phyloP scores from a whole-genome alignment of 2,888 invertebrate genomes.

The Limnephilus lunatus region DNA sequence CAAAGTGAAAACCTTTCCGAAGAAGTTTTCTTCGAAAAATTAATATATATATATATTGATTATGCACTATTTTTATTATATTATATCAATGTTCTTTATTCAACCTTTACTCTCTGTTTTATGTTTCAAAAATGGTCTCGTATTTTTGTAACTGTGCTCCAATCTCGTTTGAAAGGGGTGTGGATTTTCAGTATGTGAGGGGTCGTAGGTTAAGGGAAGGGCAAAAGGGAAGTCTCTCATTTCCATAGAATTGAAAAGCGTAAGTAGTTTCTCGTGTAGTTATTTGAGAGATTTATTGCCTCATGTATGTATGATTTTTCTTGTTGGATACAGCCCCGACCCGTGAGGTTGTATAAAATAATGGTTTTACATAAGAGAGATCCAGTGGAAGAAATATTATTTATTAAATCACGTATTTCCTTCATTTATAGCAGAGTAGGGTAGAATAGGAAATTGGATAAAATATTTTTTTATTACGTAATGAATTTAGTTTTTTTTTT shows the following conservation, averaged over 20 bases:
- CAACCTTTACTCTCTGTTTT: neutral
- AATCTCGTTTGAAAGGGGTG: neutral
- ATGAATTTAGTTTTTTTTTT: neutral
- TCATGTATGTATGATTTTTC: conserved; percentile 9
- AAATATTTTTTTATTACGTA: neutral
- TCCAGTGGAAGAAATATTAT: neutral
- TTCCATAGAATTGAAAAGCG: conserved; percentile 14
- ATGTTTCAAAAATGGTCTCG: neutral
- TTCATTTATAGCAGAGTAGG: neutral
- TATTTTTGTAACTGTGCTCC: neutral
- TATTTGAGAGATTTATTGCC: conserved; percentile 18
- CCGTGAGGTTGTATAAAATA: neutral
- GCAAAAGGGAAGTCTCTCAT: conserved; percentile 9
- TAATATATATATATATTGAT: no score
- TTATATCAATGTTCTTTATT: no score
- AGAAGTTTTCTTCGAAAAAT: no score
- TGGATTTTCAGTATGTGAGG: neutral
- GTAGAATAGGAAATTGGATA: neutral
- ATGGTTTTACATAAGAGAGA: neutral
- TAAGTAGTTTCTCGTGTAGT: conserved; percentile 36
- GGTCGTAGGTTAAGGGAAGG: neutral
- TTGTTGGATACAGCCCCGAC: neutral
- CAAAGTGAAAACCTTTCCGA: no score
- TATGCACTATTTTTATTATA: no score
- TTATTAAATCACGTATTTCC: neutral